Conservation (phyloP, 2,888 invertebrate species). For the Aporophyla nigra region DNA sequence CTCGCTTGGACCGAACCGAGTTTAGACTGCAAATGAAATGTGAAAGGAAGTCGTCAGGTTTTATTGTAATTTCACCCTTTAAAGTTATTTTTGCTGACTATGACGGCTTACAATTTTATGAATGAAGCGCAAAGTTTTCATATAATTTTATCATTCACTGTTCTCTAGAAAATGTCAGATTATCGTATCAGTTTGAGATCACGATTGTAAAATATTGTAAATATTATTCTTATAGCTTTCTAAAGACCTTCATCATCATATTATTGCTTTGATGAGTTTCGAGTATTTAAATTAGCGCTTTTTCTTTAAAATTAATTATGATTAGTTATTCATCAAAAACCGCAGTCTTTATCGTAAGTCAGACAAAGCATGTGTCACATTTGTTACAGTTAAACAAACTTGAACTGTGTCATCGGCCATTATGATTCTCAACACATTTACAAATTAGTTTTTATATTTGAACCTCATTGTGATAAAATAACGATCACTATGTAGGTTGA, state of each 20-base stretch:
- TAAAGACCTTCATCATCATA: slow-evolving; percentile 41
- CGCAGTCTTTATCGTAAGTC: slow-evolving; percentile 9
- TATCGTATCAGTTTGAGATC: slow-evolving; percentile 40
- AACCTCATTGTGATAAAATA: slow-evolving; percentile 57
- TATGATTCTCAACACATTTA: slow-evolving; percentile 48
- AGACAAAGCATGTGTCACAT: slow-evolving; percentile 21
- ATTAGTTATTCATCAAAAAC: slow-evolving; percentile 14
- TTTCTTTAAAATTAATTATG: slow-evolving; percentile 7
- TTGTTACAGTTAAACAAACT: slow-evolving; percentile 40
- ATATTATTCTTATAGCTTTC: slow-evolving; percentile 44
- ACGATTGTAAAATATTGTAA: slow-evolving; percentile 28
- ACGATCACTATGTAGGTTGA: slow-evolving; percentile 50
- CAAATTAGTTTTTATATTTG: slow-evolving; percentile 59
- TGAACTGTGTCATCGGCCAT: slow-evolving; percentile 50
- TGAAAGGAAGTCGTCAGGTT: slow-evolving; percentile 65
- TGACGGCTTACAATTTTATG: slow-evolving; percentile 28
- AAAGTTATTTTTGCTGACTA: slow-evolving; percentile 53
- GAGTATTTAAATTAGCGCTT: not conserved
- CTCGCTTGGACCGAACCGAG: slow-evolving; percentile 62
- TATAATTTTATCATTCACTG: slow-evolving; percentile 14
- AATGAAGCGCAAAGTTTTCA: slow-evolving; percentile 32
- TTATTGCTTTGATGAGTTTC: slow-evolving; percentile 26
- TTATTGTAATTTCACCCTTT: slow-evolving; percentile 68
- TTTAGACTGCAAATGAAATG: slow-evolving; percentile 65
- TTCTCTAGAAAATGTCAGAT: slow-evolving; percentile 26